Evolutionary conservation across 2,888 invertebrate genomes (phyloP).

Genomic region (Morinoia aosen): DNA sequence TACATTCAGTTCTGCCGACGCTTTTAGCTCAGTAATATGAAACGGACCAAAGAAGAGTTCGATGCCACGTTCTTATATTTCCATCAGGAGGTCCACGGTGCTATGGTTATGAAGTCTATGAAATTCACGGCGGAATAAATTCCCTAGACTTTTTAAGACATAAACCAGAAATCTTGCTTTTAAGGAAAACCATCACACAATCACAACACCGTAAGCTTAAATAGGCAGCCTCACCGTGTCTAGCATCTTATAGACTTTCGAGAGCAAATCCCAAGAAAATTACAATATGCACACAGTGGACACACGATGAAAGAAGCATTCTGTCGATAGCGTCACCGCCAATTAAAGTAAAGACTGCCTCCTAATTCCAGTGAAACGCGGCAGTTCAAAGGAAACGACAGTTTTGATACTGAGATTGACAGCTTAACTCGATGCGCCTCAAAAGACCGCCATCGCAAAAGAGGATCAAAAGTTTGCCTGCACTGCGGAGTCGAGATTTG

Average conservation of each 20-base stretch:
- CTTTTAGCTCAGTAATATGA: no score
- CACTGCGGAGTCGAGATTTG: not conserved
- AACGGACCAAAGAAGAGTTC: no score
- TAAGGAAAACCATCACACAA: no score
- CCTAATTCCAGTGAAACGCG: not conserved
- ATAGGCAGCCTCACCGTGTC: not conserved
- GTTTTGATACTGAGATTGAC: slow-evolving; percentile 10
- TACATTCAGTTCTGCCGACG: not conserved
- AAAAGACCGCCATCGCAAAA: not conserved
- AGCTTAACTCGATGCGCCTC: not conserved
- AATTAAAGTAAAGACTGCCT: slow-evolving; percentile 4
- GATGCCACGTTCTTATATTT: not conserved
- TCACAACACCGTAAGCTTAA: no score
- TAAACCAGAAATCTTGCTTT: no score
- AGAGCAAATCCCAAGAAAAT: not conserved
- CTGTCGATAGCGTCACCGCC: not conserved
- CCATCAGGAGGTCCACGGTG: not conserved
- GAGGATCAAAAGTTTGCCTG: slow-evolving; percentile 20
- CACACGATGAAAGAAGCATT: not conserved
- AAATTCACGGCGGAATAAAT: not conserved
- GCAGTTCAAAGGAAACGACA: not conserved
- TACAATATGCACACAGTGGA: not conserved
- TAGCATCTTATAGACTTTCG: not conserved
- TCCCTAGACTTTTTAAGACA: not conserved
- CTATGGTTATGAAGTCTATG: not conserved